Base-by-base conservation (phyloP, 1,140 invertebrate species). In the Bombus waltoni region DNA sequence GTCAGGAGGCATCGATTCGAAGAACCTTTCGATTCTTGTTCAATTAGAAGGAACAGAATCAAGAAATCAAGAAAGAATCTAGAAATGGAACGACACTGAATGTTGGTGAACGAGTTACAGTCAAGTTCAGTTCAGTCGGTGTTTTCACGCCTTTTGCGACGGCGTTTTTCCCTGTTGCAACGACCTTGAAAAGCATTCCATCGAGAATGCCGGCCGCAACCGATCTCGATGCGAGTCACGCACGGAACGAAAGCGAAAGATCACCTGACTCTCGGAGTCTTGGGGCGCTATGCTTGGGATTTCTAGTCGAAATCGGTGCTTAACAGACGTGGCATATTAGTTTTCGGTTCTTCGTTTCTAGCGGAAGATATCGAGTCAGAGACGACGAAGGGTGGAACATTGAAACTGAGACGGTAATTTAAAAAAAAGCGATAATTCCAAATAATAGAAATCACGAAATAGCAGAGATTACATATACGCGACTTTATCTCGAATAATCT, bases 211-310 rank as follows among this genome's bases (percentile, higher is more conserved):
- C 3, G 53, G 10, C 15, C 73, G 28, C 8, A 13, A 1, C 4
- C 15, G 53, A 35, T 81, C 42, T 32, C 22, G 35, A 68, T 68
- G 18, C 40, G 22, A 66, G 13, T 66, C 78, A 74, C 71, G 59
- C 59, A 32, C 13, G 1, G n/a, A 75, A 68, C 44, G 84, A 86
- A 81, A 86, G 78, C 84, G 78, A 81, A 74, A 35, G n/a, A 84
- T 38, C 47, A 13, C 1, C 8, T 4, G 32, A 44, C 38, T 9
- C 6, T 18, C 59, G 28, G 11, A 62, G 1, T 74, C 44, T 47
- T 22, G 1, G 18, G 9, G 8, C 0, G 10, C 32, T 53, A 10
- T 10, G n/a, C 11, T 44, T 6, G 28, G 3, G 22, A 38, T 75
- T 74, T 38, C 22, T 70, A 70, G 3, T 18, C 3, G 35, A 32